Percentiles rank a stretch among this genome's conserved stretches.
These are phyloP conservation scores for Sclerurus mexicanus DNA, from an alignment of 2,113 vertebrate genomes.

Conservation along the genomic window DNA sequence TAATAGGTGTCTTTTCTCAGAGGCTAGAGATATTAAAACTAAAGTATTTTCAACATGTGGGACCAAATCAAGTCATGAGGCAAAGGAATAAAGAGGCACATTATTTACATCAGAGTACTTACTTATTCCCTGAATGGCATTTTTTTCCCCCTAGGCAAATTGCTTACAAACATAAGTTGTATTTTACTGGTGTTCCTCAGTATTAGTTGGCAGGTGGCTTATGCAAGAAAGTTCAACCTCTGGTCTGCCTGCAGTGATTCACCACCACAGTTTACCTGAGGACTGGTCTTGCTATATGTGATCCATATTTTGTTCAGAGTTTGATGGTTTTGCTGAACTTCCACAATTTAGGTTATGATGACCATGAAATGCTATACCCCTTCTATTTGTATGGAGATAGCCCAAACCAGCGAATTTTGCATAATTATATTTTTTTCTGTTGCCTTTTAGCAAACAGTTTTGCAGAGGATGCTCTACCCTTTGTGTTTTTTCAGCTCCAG, in stretches of 20 bases:
- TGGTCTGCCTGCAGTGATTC: not conserved
- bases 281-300: not conserved
- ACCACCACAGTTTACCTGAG: not conserved
- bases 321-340: not conserved
- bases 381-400: not conserved
- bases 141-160: not conserved
- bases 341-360: not conserved
- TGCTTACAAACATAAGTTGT: not conserved
- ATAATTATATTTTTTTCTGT: not conserved
- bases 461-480: not conserved
- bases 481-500: not conserved
- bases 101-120: not conserved
- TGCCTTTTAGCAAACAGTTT: not conserved
- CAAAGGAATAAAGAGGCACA: not conserved
- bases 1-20: not conserved
- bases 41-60: not conserved
- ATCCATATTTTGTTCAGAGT: not conserved
- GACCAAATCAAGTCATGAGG: constrained; percentile 35
- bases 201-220: not conserved
- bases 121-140: not conserved
- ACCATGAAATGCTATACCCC: accelerated
- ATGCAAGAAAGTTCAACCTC: not conserved
- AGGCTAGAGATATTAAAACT: not conserved
- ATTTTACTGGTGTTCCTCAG: not conserved
- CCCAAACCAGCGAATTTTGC: not conserved